A percentile compares a stretch with the other conserved stretches of the same genome.
phyloP scores from a whole-genome alignment of 1,140 invertebrate genomes.

The Dreissena polymorpha region DNA sequence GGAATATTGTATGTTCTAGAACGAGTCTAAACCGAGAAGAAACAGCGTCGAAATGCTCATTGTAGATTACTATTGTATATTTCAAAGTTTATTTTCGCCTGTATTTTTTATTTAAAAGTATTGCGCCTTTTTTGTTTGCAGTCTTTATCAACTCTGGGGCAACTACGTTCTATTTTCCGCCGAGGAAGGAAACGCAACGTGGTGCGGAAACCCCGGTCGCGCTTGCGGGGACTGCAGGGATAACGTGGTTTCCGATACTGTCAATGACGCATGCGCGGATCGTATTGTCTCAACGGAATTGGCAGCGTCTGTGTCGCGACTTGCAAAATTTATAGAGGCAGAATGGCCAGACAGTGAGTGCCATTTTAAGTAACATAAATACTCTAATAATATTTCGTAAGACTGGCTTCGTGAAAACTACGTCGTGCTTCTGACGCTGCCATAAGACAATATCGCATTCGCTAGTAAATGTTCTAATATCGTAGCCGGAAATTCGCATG shows the following conservation, averaged over 20 bases:
- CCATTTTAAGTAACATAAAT: not conserved
- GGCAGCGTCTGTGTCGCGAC: slow-evolving; percentile 4
- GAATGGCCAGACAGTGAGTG: slow-evolving; percentile 44
- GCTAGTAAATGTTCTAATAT: too few relatives aligned
- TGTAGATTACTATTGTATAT: too few relatives aligned
- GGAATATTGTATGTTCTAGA: too few relatives aligned
- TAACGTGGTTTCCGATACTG: not conserved
- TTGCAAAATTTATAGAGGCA: slow-evolving; percentile 19
- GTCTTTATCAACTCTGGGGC: slow-evolving; percentile 28
- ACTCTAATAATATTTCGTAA: too few relatives aligned
- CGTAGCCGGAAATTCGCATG: too few relatives aligned
- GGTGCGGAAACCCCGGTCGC: slow-evolving; percentile 22
- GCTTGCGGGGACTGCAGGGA: slow-evolving; percentile 9
- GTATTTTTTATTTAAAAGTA: too few relatives aligned
- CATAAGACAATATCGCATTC: too few relatives aligned
- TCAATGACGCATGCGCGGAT: slow-evolving; percentile 15
- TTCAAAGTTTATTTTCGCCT: too few relatives aligned
- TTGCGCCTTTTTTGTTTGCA: slow-evolving; percentile 10
- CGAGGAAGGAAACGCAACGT: slow-evolving; percentile 14
- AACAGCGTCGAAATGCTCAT: too few relatives aligned
- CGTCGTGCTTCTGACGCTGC: too few relatives aligned
- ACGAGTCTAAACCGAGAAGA: too few relatives aligned
- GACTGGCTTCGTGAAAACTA: too few relatives aligned
- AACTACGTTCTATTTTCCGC: slow-evolving; percentile 19
- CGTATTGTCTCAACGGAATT: slow-evolving; percentile 20